Percentiles rank a stretch among this genome's conserved stretches.
phyloP scores from a whole-genome alignment of 2,113 vertebrate genomes.

The Eulacestoma nigropectus region DNA sequence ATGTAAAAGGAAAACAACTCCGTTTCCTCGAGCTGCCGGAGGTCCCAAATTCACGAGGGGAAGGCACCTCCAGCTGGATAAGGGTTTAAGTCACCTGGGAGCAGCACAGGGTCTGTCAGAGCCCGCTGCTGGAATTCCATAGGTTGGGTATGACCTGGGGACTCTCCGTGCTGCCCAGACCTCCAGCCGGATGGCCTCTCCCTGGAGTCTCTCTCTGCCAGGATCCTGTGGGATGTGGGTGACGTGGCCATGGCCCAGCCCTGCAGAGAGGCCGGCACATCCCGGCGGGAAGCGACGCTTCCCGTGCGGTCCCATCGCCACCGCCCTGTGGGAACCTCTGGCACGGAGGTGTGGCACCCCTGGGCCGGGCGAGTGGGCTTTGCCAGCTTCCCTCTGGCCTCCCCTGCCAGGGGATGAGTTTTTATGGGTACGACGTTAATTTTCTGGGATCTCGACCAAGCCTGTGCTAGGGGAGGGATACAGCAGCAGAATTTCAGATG shows the following conservation, averaged over 20 bases:
- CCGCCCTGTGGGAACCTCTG: accelerated
- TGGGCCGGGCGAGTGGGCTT: accelerated
- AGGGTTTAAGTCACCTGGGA: background rate
- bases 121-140: background rate
- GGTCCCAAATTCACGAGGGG: accelerated
- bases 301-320: accelerated
- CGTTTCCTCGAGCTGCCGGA: background rate
- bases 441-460: constrained; percentile 56
- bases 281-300: accelerated
- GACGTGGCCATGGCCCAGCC: accelerated
- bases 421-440: constrained; percentile 67
- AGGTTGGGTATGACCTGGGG: no score
- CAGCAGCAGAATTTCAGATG: constrained; percentile 69
- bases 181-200: accelerated
- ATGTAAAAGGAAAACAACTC: background rate
- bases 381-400: background rate
- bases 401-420: constrained; percentile 36
- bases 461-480: constrained; percentile 59
- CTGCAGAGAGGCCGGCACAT: accelerated
- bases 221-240: accelerated
- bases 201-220: background rate
- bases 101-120: accelerated
- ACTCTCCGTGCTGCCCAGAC: accelerated
- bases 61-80: background rate
- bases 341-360: accelerated